phyloP scores from a whole-genome alignment of 2,113 vertebrate genomes.

The Crotalus helleri region DNA sequence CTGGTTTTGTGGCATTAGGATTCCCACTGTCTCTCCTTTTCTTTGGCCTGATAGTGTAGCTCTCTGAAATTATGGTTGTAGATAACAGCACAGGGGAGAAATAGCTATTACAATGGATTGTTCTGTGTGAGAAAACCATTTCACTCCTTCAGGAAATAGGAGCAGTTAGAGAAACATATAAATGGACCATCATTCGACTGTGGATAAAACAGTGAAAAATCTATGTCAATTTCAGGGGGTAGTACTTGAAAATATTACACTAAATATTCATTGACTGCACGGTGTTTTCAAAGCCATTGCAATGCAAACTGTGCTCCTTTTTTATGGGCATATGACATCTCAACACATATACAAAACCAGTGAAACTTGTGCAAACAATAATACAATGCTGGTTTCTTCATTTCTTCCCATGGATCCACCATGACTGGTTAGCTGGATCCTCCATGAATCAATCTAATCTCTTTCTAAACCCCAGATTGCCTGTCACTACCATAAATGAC shows the following conservation, averaged over 20 bases:
- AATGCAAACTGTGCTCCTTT: not conserved
- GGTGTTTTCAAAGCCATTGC: not conserved
- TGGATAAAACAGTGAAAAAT: constrained; percentile 44
- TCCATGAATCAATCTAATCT: not conserved
- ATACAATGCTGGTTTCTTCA: not conserved
- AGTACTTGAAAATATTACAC: constrained; percentile 38
- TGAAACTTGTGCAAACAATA: not conserved
- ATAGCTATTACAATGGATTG: constrained; percentile 47
- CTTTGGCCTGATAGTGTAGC: constrained; percentile 1
- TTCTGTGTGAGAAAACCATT: constrained; percentile 40
- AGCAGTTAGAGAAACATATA: constrained; percentile 49
- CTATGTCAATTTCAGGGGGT: constrained; percentile 30
- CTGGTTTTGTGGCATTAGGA: not conserved
- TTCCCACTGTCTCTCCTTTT: not conserved
- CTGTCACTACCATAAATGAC: not conserved
- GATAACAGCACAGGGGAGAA: constrained; percentile 37
- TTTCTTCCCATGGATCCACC: not conserved
- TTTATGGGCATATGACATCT: not conserved
- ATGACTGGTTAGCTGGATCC: not conserved
- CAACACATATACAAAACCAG: not conserved
- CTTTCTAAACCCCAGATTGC: not conserved
- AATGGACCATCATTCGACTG: constrained; percentile 49
- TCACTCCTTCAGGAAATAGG: constrained; percentile 30
- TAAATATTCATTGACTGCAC: constrained; percentile 16
- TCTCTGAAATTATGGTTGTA: constrained; percentile 19